Evolutionary conservation across 2,113 vertebrate genomes (phyloP).

Genomic region (Grammomys surdaster): DNA sequence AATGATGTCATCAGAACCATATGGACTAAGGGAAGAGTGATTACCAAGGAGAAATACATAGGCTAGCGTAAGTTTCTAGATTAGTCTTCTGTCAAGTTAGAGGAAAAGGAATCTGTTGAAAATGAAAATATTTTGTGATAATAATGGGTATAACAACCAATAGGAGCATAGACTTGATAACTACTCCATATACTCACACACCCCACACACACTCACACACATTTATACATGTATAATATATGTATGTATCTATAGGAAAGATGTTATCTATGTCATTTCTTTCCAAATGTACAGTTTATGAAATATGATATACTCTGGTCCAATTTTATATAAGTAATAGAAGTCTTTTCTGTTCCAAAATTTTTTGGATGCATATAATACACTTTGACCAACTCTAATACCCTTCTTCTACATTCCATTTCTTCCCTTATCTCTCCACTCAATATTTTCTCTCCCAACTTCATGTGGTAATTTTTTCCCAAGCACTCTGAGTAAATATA

Average conservation of each 20-base stretch:
- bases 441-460: neutral
- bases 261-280: neutral
- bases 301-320: neutral
- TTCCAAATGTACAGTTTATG: neutral
- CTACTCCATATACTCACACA: neutral
- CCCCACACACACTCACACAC: too few relatives aligned
- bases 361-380: neutral
- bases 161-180: neutral
- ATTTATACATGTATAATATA: neutral
- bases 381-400: neutral
- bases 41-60: neutral
- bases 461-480: neutral
- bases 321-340: conserved; percentile 19
- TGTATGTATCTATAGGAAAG: neutral
- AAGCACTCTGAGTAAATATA: neutral
- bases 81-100: neutral
- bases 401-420: neutral
- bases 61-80: neutral
- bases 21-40: neutral
- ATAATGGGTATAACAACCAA: neutral
- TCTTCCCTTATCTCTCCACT: neutral
- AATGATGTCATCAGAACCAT: neutral
- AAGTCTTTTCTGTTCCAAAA: neutral
- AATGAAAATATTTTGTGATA: neutral
- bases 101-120: neutral